phyloP scores from a whole-genome alignment of 2,888 invertebrate species.

The Enchytraeus crypticus region DNA sequence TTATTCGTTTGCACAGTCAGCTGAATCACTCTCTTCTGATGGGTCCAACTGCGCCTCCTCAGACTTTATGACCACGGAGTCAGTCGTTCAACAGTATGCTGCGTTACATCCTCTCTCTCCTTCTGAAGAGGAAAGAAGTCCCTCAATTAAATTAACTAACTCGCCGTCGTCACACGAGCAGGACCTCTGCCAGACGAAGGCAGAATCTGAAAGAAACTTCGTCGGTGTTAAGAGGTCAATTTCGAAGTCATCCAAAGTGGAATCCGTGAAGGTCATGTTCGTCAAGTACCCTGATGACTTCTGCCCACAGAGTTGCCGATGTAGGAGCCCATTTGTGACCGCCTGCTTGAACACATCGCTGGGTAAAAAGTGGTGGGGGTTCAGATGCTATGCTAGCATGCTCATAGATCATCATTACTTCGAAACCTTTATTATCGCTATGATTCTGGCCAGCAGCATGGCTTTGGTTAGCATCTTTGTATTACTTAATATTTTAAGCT shows the following conservation, averaged over 20 bases:
- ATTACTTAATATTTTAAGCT: too few relatives aligned
- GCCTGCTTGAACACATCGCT: slow-evolving; percentile 66
- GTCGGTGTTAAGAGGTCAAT: too few relatives aligned
- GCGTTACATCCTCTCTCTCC: too few relatives aligned
- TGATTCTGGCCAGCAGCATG: slow-evolving; percentile 95
- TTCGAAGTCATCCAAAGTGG: slow-evolving; percentile 33
- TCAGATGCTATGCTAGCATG: slow-evolving; percentile 82
- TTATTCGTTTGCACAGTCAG: too few relatives aligned
- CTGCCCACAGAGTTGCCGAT: slow-evolving; percentile 44
- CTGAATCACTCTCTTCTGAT: not conserved
- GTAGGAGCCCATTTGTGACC: slow-evolving; percentile 12
- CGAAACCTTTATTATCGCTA: slow-evolving; percentile 96
- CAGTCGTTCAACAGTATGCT: not conserved
- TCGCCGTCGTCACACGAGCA: too few relatives aligned
- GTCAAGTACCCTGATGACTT: slow-evolving; percentile 81
- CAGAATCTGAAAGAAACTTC: too few relatives aligned
- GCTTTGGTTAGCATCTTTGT: slow-evolving; percentile 81
- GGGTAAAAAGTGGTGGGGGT: slow-evolving; percentile 88
- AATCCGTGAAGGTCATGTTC: slow-evolving; percentile 63
- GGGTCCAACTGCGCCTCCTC: not conserved
- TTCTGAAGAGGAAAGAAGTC: too few relatives aligned
- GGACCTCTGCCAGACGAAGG: too few relatives aligned
- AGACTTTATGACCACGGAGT: not conserved
- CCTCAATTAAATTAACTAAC: too few relatives aligned
- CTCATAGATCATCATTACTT: slow-evolving; percentile 98